Evolutionary conservation across 2,888 invertebrate genomes (phyloP), one percentile per base, ranked within the genome.

Genomic region (Scaptomyza polygonia): DNA sequence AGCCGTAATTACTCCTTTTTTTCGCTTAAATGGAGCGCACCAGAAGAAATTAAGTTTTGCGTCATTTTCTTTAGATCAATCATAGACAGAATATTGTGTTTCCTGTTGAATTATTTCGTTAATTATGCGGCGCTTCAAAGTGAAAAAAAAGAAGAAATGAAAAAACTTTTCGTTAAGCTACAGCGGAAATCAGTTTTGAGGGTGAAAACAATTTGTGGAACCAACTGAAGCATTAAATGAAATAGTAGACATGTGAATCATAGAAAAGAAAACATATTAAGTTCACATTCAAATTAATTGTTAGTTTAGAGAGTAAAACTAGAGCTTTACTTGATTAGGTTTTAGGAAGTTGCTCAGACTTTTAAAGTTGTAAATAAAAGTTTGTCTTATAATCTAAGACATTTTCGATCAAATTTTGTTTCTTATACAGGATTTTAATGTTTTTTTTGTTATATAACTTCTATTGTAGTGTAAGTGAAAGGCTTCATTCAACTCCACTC

Each of bases 51-150:
- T 73, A 53, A 57, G 51, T 43, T 68, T 72, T 61, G 47, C 55
- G 36, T 68, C 54, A 65, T 75, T 74, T 74, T 77, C 58, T 67
- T 72, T 55, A 69, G 67, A 75, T 84, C 84, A 84, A 86, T 82
- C 85, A 81, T 67, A 56, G 44, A 49, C 51, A 68, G 75, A 84
- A 72, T 67, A 54, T 52, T 44, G n/a, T 40, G 45, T 42, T 64
- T 86, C 81, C 81, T 82, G 81, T 86, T 82, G 81, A 86, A 81
- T 77, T 82, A 86, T 62, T 82, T 69, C 55, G 69, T 70, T 86
- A 80, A 86, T 78, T 86, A 72, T 61, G 69, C 87, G 87, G 85
- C 61, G 62, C 59, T 72, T 86, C 87, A 82, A 86, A 84, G 81
- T 67, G 44, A 16, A 65, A 77, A 65, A 53, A 16, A 65, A 77